Conservation (phyloP, 2,113 vertebrate genomes). For the Corvus moneduloides region DNA sequence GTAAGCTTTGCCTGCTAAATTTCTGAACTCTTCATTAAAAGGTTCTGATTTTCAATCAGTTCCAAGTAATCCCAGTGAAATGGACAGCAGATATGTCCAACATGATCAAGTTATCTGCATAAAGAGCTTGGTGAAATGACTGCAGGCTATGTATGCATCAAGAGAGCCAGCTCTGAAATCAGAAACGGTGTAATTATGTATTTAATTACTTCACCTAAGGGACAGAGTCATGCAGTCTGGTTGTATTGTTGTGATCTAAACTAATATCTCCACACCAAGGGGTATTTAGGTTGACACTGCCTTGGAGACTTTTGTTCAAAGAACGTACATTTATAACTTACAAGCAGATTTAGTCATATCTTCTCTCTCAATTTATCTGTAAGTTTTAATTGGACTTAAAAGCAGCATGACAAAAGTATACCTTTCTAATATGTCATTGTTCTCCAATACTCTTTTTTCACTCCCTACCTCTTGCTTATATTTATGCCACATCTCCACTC, state of each 20-base stretch:
- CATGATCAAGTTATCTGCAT: neutral
- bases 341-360: neutral
- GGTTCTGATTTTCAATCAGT: neutral
- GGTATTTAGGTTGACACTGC: neutral
- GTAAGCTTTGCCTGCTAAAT: neutral
- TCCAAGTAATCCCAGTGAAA: neutral
- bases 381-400: neutral
- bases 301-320: neutral
- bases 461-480: neutral
- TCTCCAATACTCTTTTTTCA: neutral
- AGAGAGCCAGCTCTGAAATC: neutral
- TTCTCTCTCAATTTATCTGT: neutral
- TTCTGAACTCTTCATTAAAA: neutral
- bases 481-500: neutral
- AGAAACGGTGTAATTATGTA: neutral
- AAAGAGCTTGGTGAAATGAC: neutral
- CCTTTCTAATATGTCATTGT: neutral
- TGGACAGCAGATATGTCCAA: neutral
- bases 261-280: neutral
- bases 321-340: neutral
- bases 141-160: neutral
- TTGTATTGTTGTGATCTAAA: neutral
- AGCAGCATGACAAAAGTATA: neutral
- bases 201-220: slow-evolving; percentile 27
- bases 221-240: neutral